Evolutionary conservation across 2,888 invertebrate species (phyloP).

Genomic region (Sussaba pulchella): DNA sequence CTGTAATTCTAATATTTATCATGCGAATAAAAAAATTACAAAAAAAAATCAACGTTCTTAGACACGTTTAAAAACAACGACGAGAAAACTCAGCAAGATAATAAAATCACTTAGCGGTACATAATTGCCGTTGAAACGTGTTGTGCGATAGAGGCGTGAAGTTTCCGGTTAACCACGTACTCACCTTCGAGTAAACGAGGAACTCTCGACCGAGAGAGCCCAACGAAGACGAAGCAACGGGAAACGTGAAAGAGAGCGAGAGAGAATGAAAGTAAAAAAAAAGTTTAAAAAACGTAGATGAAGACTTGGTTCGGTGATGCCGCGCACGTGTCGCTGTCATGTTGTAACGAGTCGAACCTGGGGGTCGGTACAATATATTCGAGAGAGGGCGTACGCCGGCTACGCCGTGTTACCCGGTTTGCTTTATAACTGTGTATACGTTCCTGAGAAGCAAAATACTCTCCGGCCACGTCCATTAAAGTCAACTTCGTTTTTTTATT

Average conservation of each 20-base stretch:
- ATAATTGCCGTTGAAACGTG: constrained; percentile 62
- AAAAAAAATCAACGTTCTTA: constrained; percentile 3
- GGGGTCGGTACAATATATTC: constrained; percentile 29
- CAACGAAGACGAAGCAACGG: constrained; percentile 47
- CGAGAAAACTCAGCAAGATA: constrained; percentile 50
- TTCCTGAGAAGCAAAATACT: constrained; percentile 28
- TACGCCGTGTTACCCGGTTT: not conserved
- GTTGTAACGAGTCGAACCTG: constrained; percentile 66
- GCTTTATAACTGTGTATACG: constrained; percentile 31
- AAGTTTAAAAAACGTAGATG: constrained; percentile 44
- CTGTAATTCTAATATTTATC: too few relatives aligned
- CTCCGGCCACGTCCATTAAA: not conserved
- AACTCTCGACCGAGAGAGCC: constrained; percentile 48
- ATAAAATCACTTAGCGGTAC: constrained; percentile 64
- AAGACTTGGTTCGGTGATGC: constrained; percentile 67
- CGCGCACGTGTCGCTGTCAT: constrained; percentile 72
- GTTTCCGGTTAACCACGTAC: constrained; percentile 45
- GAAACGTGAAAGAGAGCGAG: constrained; percentile 21
- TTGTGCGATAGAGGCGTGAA: constrained; percentile 42
- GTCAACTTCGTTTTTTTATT: not conserved
- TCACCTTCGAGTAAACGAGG: constrained; percentile 34
- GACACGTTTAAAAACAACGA: constrained; percentile 19
- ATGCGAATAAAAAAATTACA: too few relatives aligned
- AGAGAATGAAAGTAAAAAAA: constrained; percentile 32
- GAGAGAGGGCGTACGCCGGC: constrained; percentile 18